Conservation (phyloP, 2,888 invertebrate species). For the Patella depressa region DNA sequence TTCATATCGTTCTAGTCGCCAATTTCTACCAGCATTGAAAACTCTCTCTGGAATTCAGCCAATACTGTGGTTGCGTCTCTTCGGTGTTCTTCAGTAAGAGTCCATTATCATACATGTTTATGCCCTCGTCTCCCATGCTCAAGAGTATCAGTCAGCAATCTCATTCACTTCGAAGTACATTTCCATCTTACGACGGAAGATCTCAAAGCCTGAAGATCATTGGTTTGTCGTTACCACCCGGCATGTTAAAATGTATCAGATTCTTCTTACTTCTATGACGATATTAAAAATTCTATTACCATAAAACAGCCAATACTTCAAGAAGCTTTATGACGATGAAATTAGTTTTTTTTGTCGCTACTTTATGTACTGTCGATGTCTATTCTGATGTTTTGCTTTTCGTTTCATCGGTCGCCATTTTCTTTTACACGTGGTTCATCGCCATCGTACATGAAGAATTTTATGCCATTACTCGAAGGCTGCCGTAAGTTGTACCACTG, state of each 20-base stretch:
- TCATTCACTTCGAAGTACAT: not conserved
- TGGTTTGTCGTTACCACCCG: not conserved
- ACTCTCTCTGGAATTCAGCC: not conserved
- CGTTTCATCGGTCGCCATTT: too few species aligned
- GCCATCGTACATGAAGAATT: too few species aligned
- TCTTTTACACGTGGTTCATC: too few species aligned
- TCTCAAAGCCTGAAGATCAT: not conserved
- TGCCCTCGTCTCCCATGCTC: not conserved
- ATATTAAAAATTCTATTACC: too few species aligned
- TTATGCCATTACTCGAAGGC: too few species aligned
- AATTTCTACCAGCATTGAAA: slow-evolving; percentile 1
- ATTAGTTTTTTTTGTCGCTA: too few species aligned
- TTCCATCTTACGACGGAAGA: not conserved
- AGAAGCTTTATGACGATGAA: too few species aligned
- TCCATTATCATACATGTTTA: not conserved
- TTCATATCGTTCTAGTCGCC: not conserved
- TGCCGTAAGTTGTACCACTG: not conserved
- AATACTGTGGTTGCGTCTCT: not conserved
- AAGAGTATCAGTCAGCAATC: not conserved
- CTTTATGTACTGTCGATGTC: too few species aligned
- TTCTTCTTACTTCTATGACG: too few species aligned
- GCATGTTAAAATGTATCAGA: not conserved
- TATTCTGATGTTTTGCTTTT: too few species aligned
- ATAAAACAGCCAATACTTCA: too few species aligned
- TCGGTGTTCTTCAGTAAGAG: not conserved